These are phyloP conservation scores for Nesoenas mayeri DNA, from an alignment of 2,113 vertebrate species.

Conservation along the genomic window DNA sequence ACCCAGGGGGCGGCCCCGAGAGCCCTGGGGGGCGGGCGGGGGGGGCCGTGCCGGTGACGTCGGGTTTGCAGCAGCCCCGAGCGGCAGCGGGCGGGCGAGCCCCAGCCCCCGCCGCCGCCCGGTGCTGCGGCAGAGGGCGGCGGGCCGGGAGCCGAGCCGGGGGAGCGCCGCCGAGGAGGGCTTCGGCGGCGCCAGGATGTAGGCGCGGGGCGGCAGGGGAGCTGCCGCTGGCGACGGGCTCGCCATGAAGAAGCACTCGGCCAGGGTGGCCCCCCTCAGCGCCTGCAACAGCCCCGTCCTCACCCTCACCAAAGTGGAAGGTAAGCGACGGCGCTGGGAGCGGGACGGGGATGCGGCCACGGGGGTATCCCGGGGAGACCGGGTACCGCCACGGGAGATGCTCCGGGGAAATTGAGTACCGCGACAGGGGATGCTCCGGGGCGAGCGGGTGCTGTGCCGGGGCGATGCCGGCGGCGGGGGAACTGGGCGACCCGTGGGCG, in stretches of 20 bases:
- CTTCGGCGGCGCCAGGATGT: slow-evolving; percentile 80
- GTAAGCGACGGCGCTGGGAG: slow-evolving; percentile 68
- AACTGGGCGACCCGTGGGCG: not conserved
- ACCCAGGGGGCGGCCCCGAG: no score
- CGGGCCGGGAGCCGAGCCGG: slow-evolving; percentile 19
- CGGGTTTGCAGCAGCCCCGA: no score
- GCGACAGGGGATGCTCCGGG: not conserved
- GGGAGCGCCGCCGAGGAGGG: slow-evolving; percentile 53
- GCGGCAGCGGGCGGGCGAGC: no score
- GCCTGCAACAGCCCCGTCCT: slow-evolving; percentile 96
- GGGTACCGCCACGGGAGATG: not conserved
- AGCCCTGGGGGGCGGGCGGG: no score
- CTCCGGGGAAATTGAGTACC: not conserved
- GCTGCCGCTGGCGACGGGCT: slow-evolving; percentile 77
- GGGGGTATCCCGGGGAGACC: not conserved
- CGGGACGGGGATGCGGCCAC: not conserved
- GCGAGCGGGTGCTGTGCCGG: not conserved
- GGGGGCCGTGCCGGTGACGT: no score
- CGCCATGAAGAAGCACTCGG: slow-evolving; percentile 96
- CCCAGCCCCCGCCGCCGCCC: not conserved
- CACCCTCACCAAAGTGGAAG: slow-evolving; percentile 97
- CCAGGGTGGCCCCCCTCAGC: slow-evolving; percentile 93
- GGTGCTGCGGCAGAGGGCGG: slow-evolving; percentile 46
- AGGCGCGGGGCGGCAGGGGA: slow-evolving; percentile 76
- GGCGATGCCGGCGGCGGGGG: not conserved